Conservation (phyloP, 2,888 invertebrate species). For the Drosophila bunnanda region DNA sequence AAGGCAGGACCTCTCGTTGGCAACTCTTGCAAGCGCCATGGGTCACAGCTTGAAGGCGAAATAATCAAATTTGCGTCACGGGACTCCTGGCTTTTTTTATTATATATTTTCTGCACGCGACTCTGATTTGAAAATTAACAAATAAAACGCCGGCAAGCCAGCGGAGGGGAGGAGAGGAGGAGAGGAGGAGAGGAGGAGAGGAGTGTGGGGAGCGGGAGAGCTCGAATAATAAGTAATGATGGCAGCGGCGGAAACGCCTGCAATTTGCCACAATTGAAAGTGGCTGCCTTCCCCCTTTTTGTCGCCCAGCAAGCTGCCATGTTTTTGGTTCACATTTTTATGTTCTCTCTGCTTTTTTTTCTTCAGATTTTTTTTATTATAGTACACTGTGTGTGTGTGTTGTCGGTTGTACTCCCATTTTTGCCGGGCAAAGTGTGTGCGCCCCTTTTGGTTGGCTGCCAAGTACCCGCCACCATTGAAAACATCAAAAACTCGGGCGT, state of each 20-base stretch:
- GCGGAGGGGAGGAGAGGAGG: background rate
- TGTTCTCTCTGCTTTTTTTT: slow-evolving; percentile 5
- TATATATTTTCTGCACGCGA: slow-evolving; percentile 25
- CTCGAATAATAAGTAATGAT: slow-evolving; percentile 69
- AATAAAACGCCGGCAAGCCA: slow-evolving; percentile 52
- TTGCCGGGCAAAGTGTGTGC: slow-evolving; percentile 42
- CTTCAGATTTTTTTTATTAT: slow-evolving; percentile 15
- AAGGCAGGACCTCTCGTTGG: slow-evolving; percentile 12
- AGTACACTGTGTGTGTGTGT: slow-evolving; percentile 7
- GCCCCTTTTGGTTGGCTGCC: slow-evolving; percentile 76
- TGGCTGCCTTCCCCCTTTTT: slow-evolving; percentile 61
- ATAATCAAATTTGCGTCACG: slow-evolving; percentile 76
- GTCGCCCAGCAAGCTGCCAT: slow-evolving; percentile 60
- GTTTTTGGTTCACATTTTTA: slow-evolving; percentile 52
- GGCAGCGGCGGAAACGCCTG: slow-evolving; percentile 82
- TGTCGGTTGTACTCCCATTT: slow-evolving; percentile 34
- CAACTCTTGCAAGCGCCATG: slow-evolving; percentile 34
- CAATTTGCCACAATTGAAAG: slow-evolving; percentile 81
- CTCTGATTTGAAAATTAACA: slow-evolving; percentile 78
- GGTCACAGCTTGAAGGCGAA: slow-evolving; percentile 63
- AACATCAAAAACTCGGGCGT: slow-evolving; percentile 48
- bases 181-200: background rate
- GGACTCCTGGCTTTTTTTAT: slow-evolving; percentile 35
- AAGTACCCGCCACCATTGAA: slow-evolving; percentile 60
- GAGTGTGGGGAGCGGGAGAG: background rate